Base-by-base conservation (phyloP, 2,888 invertebrate genomes). In the Brenthis daphne region DNA sequence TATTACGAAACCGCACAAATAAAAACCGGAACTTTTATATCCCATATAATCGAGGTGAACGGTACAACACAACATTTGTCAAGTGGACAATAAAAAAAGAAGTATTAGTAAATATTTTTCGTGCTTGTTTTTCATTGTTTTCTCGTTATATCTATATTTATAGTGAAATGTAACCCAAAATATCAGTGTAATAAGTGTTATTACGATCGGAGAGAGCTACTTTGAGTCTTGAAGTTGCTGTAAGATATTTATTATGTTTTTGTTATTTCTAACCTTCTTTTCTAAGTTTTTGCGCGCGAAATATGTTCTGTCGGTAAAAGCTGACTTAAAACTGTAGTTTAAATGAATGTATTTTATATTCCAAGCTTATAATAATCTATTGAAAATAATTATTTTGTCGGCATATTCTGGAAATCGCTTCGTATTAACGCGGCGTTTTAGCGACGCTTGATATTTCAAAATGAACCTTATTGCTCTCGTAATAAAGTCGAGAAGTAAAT, bases 341-440 rank as follows among this genome's bases (percentile, higher is more conserved):
- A 37, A n/a, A 54, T 24, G 43, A 33, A 29, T 54, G 48, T n/a
- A 24, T 24, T 13, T 47, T n/a, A 12, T 16, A 20, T 37, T 57
- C 53, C 50, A 33, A 51, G 48, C 11, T n/a, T 33, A 77, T 78
- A 80, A 79, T 81, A 73, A 77, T 77, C 75, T 68, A 75, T 75
- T 70, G 73, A 77, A 77, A 81, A 80, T 83, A 82, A 84, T 85
- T 85, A 87, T 81, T 76, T 65, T 24, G 70, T 75, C 76, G 80
- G 75, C 76, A 74, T 89, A 90, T 88, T 90, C 89, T 85, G 80
- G 69, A 81, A 80, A 83, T 85, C 75, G 81, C 75, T 77, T 85
- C 79, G 78, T 69, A 71, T 77, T 75, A 73, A 67, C 75, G 74
- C 79, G 79, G 75, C 79, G 72, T 71, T 66, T 65, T 69, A 68